Base-by-base conservation (phyloP, 2,888 invertebrate species). In the Seladonia tumulorum region DNA sequence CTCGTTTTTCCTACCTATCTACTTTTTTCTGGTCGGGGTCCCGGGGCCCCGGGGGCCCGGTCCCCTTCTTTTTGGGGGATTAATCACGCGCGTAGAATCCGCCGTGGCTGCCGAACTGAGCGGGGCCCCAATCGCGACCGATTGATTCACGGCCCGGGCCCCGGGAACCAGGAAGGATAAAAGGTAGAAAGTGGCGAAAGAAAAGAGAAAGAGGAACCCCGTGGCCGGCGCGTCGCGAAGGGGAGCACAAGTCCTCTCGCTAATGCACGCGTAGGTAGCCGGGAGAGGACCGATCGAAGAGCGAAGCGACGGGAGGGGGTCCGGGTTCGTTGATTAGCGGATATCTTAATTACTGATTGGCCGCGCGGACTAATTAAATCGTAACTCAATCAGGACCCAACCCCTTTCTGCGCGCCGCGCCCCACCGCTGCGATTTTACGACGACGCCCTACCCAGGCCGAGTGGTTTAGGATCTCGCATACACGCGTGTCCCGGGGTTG, bases 291-390 rank as follows among this genome's bases (percentile, higher is more conserved):
- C 79, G 84, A 89, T 85, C 81, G 87, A 83, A 78, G 86, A 8
- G 60, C n/a, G 72, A 79, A 25, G 22, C 2, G 22, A 53, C 53
- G 22, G 81, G 77, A 35, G 66, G 81, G 79, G 18, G 66, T 70
- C 49, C 76, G 80, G 80, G 73, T 87, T 88, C 87, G 92, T 93
- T 94, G 94, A 94, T 94, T 94, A 93, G 92, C 90, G 90, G 92
- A 93, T 94, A 94, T 94, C 94, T 94, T 93, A 94, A 94, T 94
- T 94, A 93, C 92, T 91, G 94, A 94, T 94, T 94, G 93, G 93
- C 92, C 90, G 89, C 84, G 91, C 91, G 91, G 93, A 90, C 93
- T 93, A 94, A 94, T 94, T 94, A 94, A 94, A 94, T 94, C 94
- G 94, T 94, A 94, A 94, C 94, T 94, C 94, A 94, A 94, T 93